Conservation (phyloP, 1,140 invertebrate species). For the Oreohelix idahoensis region DNA sequence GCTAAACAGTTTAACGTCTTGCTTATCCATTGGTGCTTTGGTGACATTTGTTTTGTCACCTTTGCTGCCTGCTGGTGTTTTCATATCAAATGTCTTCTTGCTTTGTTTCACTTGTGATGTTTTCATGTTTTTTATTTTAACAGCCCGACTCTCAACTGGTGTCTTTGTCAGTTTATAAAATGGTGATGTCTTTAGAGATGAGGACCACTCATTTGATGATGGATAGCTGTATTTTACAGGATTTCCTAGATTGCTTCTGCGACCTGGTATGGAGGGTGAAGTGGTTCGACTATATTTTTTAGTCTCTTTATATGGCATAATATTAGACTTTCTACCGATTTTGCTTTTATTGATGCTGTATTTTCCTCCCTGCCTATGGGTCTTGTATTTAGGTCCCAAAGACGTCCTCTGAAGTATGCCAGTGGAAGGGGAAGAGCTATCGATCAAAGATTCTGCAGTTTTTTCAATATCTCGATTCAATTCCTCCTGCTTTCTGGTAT, state of each 20-base stretch:
- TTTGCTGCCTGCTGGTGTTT: neutral
- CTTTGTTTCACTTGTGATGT: too few relatives aligned
- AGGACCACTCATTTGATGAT: too few relatives aligned
- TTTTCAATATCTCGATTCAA: constrained; percentile 8
- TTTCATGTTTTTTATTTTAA: too few relatives aligned
- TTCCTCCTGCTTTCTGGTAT: neutral
- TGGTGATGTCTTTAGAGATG: too few relatives aligned
- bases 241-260: too few relatives aligned
- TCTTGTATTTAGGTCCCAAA: too few relatives aligned
- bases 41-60: neutral
- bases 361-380: too few relatives aligned
- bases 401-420: neutral
- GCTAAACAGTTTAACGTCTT: neutral
- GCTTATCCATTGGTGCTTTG: neutral
- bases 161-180: too few relatives aligned
- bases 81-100: neutral
- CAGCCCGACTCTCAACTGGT: too few relatives aligned
- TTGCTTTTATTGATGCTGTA: neutral
- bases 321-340: neutral
- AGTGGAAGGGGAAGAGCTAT: constrained; percentile 1
- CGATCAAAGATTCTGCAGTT: constrained; percentile 9
- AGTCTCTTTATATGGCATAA: neutral
- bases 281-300: neutral
- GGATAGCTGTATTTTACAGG: too few relatives aligned
- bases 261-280: too few relatives aligned